Base-by-base conservation (phyloP, 2,888 invertebrate genomes). In the Drosophila fungiperda region DNA sequence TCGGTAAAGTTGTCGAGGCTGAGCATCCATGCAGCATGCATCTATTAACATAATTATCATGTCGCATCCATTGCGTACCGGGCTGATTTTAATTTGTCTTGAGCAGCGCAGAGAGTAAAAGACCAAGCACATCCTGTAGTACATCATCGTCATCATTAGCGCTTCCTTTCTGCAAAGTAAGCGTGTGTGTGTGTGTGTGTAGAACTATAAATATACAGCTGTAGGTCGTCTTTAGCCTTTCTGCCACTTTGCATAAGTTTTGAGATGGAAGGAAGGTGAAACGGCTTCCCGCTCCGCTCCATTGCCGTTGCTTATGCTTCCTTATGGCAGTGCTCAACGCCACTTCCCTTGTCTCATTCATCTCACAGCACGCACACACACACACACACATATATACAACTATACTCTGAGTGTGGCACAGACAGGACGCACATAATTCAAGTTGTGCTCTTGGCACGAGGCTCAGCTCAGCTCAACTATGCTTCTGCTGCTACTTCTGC, bases 91-190 rank as follows among this genome's bases (percentile, higher is more conserved):
- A 87, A 88, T 87, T 88, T 87, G 87, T 84, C 82, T 82, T 86
- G 78, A 80, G 64, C 76, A 63, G 70, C 73, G 76, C 64, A 70
- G 76, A 78, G 83, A 83, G 83, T 76, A 80, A 83, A 87, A 86
- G 83, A 85, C 79, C 77, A 86, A 45, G 76, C 83, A 88, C 89
- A 80, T 87, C 89, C 89, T 88, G 86, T 74, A 83, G 83, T 88
- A 83, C 88, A 86, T 88, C 86, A 87, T 88, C 88, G 87, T 87
- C 88, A 86, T 84, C 89, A 83, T 86, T 88, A 86, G 83, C 83
- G 87, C 71, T 85, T 86, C 86, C 88, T 83, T 66, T 73, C 71
- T 73, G 50, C 65, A 42, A 26, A 2, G 26, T 26, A n/a, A n/a
- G 20, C 53, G 26, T 23, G 8, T 33, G 32, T 40, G 32, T 33